Evolutionary conservation across 1,140 invertebrate genomes (phyloP), one percentile per base, ranked within the genome.

Genomic region (Drosophila tsacasi): DNA sequence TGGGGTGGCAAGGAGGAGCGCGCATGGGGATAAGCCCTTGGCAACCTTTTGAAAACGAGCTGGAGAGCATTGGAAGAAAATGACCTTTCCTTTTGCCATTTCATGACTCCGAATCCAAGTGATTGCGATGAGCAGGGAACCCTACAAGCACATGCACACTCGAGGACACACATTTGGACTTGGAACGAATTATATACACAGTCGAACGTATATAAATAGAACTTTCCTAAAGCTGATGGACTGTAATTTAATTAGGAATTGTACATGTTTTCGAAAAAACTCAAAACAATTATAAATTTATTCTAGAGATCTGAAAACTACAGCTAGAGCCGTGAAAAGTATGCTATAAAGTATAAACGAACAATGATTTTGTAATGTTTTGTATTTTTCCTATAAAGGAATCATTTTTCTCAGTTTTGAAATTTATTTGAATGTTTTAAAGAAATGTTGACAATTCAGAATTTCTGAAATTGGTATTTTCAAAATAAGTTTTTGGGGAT

Each of bases 31-130:
- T 81, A 81, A 89, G 84, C 81, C 84, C 84, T 87, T 89, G 81
- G 85, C 84, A 89, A 89, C 84, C 84, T 89, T 90, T 81, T 54
- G 60, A 78, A 87, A 86, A 81, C 74, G 82, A 81, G 75, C 82
- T 84, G 60, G 58, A 76, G 68, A 79, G 68, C 77, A 87, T 80
- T 79, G 81, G 81, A 84, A 87, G 84, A 89, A 89, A 89, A 89
- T 89, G 66, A 89, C 85, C 84, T 89, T 87, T 89, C 84, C 77
- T 69, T 89, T 81, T 89, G 68, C 84, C 80, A 74, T 84, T 84
- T 81, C 71, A 74, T 61, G 71, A 62, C 82, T 81, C 82, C 39
- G 71, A 84, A 77, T 81, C 76, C 82, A 68, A 81, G 71, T 78
- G 82, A 77, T 85, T 77, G 83, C 77, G 76, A 84, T 74, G 66